phyloP scores from a whole-genome alignment of 2,888 invertebrate species.

The Caenorhabditis macrosperma region DNA sequence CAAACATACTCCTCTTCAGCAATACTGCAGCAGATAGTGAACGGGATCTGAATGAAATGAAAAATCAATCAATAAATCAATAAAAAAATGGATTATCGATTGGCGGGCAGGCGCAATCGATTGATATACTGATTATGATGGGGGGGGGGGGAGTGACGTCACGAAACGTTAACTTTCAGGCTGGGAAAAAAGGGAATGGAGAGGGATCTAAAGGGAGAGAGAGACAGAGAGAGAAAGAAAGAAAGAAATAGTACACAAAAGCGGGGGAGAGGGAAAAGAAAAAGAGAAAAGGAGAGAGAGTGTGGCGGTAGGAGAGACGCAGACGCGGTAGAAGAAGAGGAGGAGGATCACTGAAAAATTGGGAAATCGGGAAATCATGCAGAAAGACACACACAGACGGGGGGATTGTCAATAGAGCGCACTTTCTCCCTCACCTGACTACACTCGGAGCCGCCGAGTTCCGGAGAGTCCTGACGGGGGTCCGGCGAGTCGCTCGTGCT shows the following conservation, averaged over 20 bases:
- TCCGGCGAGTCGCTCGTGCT: conserved; percentile 66
- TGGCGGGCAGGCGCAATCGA: too few species aligned
- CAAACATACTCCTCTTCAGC: conserved; percentile 59
- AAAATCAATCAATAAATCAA: not conserved
- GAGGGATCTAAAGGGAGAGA: too few species aligned
- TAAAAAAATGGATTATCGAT: too few species aligned
- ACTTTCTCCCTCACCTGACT: conserved; percentile 26
- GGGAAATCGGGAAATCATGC: conserved; percentile 5
- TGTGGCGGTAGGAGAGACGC: conserved; percentile 24
- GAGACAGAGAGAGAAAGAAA: not conserved
- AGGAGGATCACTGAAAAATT: conserved; percentile 28
- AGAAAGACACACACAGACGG: not conserved
- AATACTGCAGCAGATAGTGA: conserved; percentile 61
- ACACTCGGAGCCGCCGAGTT: conserved; percentile 59
- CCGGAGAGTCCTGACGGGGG: conserved; percentile 58
- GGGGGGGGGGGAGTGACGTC: too few species aligned
- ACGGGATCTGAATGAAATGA: conserved; percentile 40
- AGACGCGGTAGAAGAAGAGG: conserved; percentile 7
- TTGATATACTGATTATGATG: too few species aligned
- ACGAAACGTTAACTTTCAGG: too few species aligned
- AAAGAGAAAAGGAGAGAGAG: conserved; percentile 7
- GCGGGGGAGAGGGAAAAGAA: not conserved
- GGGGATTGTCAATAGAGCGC: conserved; percentile 6
- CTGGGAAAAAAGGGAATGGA: too few species aligned
- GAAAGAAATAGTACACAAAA: not conserved